Percentiles rank a stretch among this genome's conserved stretches.
Evolutionary conservation across 2,888 invertebrate species (phyloP).

Genomic region (Arctia plantaginis): DNA sequence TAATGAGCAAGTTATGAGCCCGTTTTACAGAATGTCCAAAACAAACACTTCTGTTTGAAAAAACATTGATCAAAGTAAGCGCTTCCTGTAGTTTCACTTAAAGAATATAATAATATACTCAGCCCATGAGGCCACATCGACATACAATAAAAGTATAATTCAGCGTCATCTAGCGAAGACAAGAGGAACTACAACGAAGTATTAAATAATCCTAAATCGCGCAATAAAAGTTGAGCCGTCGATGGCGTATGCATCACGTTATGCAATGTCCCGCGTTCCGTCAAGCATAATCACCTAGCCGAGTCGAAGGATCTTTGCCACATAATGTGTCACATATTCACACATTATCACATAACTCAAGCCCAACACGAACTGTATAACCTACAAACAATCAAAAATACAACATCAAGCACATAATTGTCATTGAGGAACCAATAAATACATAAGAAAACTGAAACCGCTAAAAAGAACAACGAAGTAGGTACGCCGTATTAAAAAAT

Average conservation of each 20-base stretch:
- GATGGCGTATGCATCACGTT: neutral
- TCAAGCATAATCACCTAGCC: neutral
- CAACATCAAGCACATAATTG: no score
- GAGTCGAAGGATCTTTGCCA: neutral
- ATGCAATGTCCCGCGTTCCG: neutral
- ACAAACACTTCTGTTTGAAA: neutral
- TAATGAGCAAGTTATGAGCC: slow-evolving; percentile 58
- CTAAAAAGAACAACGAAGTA: no score
- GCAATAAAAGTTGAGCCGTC: neutral
- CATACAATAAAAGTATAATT: neutral
- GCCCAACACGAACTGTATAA: no score
- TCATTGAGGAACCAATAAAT: no score
- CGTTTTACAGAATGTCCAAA: slow-evolving; percentile 32
- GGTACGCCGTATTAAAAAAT: no score
- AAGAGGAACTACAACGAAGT: neutral
- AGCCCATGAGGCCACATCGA: neutral
- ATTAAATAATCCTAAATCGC: neutral
- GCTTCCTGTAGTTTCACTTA: neutral
- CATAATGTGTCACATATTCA: no score
- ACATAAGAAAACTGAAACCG: no score
- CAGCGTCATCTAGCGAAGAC: neutral
- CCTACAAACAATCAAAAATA: no score
- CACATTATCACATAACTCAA: no score
- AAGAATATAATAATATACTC: neutral
- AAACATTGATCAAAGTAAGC: neutral